These are phyloP conservation scores for Lepidostoma basale DNA, from an alignment of 1,140 invertebrate genomes.

Conservation along the genomic window DNA sequence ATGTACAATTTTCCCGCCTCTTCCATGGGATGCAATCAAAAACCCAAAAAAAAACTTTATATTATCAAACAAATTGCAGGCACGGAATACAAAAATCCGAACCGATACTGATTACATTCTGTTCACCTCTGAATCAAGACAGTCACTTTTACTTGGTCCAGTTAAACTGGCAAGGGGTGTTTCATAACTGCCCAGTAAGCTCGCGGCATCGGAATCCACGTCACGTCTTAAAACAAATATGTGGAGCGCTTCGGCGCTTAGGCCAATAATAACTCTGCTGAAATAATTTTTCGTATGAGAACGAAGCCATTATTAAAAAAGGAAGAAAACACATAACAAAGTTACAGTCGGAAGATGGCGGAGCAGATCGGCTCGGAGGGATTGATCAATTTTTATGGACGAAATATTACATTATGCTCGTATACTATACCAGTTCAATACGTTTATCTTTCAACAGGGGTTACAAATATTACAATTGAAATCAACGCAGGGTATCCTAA, in stretches of 20 bases:
- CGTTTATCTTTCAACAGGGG: too few species aligned
- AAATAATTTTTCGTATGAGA: constrained; percentile 33
- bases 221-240: constrained; percentile 44
- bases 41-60: neutral
- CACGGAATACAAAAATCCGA: neutral
- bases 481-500: too few species aligned
- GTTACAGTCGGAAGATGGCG: too few species aligned
- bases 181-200: neutral
- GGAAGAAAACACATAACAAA: neutral
- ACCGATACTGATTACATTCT: too few species aligned
- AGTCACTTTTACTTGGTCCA: neutral
- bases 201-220: constrained; percentile 28
- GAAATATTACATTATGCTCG: too few species aligned
- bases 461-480: too few species aligned
- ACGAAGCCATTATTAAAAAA: neutral
- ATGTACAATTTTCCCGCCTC: neutral
- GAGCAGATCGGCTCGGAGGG: too few species aligned
- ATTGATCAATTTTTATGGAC: too few species aligned
- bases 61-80: neutral
- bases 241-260: constrained; percentile 24
- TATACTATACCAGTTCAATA: too few species aligned
- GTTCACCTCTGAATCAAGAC: too few species aligned
- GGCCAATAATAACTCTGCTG: constrained; percentile 33
- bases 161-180: neutral
- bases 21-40: neutral